These are phyloP conservation scores for Spheniscus mendiculus DNA, from an alignment of 2,113 vertebrate species.

Conservation along the genomic window DNA sequence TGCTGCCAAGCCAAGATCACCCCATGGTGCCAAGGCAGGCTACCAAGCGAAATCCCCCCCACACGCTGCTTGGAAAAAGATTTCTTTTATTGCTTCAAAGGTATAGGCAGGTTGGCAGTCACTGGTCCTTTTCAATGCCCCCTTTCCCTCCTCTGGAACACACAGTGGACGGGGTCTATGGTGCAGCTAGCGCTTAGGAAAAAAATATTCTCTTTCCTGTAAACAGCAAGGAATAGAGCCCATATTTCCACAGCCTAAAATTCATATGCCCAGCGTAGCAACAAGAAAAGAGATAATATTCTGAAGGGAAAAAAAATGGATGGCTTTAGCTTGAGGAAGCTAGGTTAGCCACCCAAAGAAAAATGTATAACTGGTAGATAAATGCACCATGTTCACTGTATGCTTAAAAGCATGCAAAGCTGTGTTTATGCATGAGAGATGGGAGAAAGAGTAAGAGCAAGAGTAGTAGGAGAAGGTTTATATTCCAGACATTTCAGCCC, in stretches of 20 bases:
- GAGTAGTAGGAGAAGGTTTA: neutral
- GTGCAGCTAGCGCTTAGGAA: neutral
- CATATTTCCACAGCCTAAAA: neutral
- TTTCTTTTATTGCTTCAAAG: neutral
- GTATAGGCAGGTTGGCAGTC: accelerated
- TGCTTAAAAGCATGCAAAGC: neutral
- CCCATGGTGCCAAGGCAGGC: accelerated
- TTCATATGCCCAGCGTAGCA: neutral
- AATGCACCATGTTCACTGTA: neutral
- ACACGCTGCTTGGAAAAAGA: accelerated
- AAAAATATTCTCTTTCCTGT: neutral
- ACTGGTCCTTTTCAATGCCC: no score
- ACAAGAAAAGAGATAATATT: neutral
- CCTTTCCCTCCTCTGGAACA: neutral
- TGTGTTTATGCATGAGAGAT: neutral
- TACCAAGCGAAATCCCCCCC: neutral
- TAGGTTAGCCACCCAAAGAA: neutral
- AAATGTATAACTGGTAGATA: neutral
- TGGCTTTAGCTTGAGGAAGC: neutral
- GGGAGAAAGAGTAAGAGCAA: neutral
- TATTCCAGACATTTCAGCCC: neutral
- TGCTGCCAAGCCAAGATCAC: no score
- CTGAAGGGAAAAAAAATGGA: neutral
- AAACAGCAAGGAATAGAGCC: neutral
- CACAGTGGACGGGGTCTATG: no score